phyloP scores from a whole-genome alignment of 2,888 invertebrate genomes.

The Polydrusus pterygomalis region DNA sequence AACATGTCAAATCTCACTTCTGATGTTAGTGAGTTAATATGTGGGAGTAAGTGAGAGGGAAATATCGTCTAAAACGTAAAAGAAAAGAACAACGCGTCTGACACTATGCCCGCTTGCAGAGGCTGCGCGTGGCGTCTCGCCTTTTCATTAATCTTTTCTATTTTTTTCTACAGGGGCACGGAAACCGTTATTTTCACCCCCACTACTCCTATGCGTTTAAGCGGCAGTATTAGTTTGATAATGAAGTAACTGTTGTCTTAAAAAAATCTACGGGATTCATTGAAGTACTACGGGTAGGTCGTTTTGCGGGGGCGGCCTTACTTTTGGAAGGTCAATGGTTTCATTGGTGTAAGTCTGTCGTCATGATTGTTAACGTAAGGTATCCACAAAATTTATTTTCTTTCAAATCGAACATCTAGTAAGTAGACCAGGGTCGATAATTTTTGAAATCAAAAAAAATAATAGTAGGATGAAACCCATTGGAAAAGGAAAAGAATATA shows the following conservation, averaged over 20 bases:
- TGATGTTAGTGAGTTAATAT: constrained; percentile 31
- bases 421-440: no score
- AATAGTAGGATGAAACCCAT: no score
- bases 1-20: constrained; percentile 35
- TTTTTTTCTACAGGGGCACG: constrained; percentile 30
- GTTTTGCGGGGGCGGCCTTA: constrained; percentile 45
- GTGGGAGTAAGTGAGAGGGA: constrained; percentile 57
- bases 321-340: constrained; percentile 41
- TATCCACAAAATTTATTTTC: no score
- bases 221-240: constrained; percentile 59
- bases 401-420: no score
- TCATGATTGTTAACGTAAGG: no score
- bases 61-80: constrained; percentile 57
- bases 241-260: constrained; percentile 26
- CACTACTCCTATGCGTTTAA: constrained; percentile 53
- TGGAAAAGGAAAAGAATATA: no score
- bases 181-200: constrained; percentile 52
- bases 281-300: constrained; percentile 42
- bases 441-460: no score
- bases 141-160: constrained; percentile 17
- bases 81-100: constrained; percentile 66
- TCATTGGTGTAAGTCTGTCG: constrained; percentile 35
- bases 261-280: constrained; percentile 37
- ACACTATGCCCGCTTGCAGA: constrained; percentile 72
- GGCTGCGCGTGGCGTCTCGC: constrained; percentile 43